Evolutionary conservation across 2,797 vertebrate genomes (phyloP), one percentile per base, ranked within the genome.

Genomic region (Melopsittacus undulatus): DNA sequence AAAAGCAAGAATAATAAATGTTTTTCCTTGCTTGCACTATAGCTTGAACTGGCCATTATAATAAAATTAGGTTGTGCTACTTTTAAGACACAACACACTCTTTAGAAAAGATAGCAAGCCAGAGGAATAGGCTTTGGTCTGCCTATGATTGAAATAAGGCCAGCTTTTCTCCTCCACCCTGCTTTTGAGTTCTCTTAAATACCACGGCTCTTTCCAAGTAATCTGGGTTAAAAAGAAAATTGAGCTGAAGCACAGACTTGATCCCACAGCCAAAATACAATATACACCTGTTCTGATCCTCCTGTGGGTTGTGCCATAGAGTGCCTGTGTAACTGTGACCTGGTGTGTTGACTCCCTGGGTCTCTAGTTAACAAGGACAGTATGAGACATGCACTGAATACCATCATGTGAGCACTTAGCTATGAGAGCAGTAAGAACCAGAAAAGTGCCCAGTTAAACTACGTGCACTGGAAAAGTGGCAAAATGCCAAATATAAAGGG

Each of bases 381-480:
- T 9, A 32, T 19, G 61, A 77, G 40, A 32, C 17, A 57, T 0
- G 1, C 21, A n/a, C 26, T 12, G 20, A 45, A 45, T 42, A 36
- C 32, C n/a, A 84, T 66, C 57, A 24, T 29, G 49, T 0, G 1
- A 62, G 43, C 32, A 3, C 51, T 78, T 51, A 26, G 23, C 67
- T 5, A 22, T 1, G 0, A 30, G 43, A 66, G 67, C 54, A 56
- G 7, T 10, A 32, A 67, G 34, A 43, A 43, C 63, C 62, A 69
- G 42, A 32, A 12, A 19, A 74, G 36, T 21, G 17, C 61, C n/a
- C 46, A 61, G 70, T 30, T 23, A 24, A 61, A 74, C 48, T 4
- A 21, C 0, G 2, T 0, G 8, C 13, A 2, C 6, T 7, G n/a
- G 61, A 16, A 61, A 64, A 29, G 11, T 6, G 42, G 38, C 64